Percentiles rank a stretch among this genome's conserved stretches.
Evolutionary conservation across 2,113 vertebrate genomes (phyloP).

Genomic region (Lepisosteus oculatus): DNA sequence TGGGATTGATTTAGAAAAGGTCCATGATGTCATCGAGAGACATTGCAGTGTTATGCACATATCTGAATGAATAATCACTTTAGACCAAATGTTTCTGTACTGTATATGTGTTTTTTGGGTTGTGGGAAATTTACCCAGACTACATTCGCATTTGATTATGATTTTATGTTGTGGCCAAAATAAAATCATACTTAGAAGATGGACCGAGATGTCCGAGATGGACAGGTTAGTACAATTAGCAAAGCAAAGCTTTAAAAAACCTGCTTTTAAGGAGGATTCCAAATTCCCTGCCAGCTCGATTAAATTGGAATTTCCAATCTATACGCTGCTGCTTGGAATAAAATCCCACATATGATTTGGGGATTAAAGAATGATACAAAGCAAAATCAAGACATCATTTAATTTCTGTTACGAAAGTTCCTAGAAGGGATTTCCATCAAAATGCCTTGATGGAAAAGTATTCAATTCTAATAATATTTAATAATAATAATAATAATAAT

Average conservation of each 20-base stretch:
- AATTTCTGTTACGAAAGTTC: constrained; percentile 11
- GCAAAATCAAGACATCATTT: constrained; percentile 4
- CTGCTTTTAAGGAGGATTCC: constrained; percentile 8
- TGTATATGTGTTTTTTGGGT: not conserved
- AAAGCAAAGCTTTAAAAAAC: not conserved
- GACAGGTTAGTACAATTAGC: constrained; percentile 19
- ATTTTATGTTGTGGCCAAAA: too few species aligned
- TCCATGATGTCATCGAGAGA: not conserved
- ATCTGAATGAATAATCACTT: constrained; percentile 1
- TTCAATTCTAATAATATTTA: too few species aligned
- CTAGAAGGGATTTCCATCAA: too few species aligned
- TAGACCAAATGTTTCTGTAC: not conserved
- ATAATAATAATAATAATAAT: too few species aligned
- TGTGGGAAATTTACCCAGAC: too few species aligned
- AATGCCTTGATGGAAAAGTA: too few species aligned
- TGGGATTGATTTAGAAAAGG: not conserved
- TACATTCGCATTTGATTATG: too few species aligned
- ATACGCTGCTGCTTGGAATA: constrained; percentile 10
- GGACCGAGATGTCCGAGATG: not conserved
- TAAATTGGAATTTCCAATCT: constrained; percentile 10
- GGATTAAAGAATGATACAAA: constrained; percentile 7
- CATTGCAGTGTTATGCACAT: not conserved
- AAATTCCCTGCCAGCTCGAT: constrained; percentile 16
- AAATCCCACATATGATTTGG: constrained; percentile 3
- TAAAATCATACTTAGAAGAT: too few species aligned